Conservation (phyloP, 1,140 invertebrate species). For the Bombus vancouverensis region DNA sequence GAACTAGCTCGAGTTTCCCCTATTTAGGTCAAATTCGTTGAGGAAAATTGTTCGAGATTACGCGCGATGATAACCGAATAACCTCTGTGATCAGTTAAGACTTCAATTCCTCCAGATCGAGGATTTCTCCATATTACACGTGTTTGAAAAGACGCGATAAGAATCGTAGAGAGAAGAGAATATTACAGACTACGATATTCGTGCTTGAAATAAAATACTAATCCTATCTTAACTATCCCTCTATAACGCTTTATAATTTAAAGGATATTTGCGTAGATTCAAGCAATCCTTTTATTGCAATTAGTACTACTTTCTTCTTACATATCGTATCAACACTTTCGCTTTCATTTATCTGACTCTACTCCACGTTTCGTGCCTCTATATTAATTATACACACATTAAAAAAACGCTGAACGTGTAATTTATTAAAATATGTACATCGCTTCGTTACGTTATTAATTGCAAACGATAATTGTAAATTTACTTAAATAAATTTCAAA, state of each 20-base stretch:
- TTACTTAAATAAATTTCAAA: neutral
- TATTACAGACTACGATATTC: neutral
- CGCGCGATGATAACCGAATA: constrained; percentile 19
- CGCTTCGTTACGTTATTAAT: too few relatives aligned
- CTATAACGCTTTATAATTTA: neutral
- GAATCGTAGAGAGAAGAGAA: neutral
- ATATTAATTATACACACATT: too few relatives aligned
- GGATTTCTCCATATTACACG: too few relatives aligned
- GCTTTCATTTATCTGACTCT: too few relatives aligned
- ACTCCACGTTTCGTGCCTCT: too few relatives aligned
- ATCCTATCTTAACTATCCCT: neutral
- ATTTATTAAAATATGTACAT: too few relatives aligned
- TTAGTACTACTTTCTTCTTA: too few relatives aligned
- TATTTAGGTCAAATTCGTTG: constrained; percentile 33
- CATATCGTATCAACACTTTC: too few relatives aligned
- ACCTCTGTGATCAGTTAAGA: neutral
- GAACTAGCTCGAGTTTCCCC: constrained; percentile 9
- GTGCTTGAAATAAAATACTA: neutral
- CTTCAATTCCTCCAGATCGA: neutral
- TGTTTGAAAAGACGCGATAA: neutral
- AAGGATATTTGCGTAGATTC: too few relatives aligned
- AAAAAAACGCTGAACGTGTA: too few relatives aligned
- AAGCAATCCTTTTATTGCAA: too few relatives aligned
- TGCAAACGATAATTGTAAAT: too few relatives aligned
- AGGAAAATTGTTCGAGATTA: constrained; percentile 25